Evolutionary conservation across 2,113 vertebrate species (phyloP).

Genomic region (Pionites leucogaster): DNA sequence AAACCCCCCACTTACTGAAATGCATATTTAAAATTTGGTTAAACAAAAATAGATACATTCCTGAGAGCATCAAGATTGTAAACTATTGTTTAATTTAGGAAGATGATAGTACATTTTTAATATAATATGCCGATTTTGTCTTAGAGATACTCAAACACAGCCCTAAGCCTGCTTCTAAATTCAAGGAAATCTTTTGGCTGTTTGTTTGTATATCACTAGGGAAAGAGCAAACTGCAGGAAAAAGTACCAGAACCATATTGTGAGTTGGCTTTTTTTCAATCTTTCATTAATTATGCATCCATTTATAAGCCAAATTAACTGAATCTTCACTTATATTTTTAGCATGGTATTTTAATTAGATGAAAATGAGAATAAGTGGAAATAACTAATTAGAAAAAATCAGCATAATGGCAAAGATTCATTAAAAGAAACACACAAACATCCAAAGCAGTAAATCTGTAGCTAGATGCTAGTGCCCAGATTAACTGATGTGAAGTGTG

Average conservation of each 20-base stretch:
- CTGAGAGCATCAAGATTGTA: not conserved
- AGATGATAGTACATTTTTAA: not conserved
- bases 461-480: not conserved
- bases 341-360: constrained; percentile 21
- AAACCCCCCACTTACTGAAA: not conserved
- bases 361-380: constrained; percentile 31
- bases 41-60: not conserved
- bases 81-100: not conserved
- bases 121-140: not conserved
- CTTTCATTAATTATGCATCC: constrained; percentile 19
- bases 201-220: not conserved
- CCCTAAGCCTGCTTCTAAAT: not conserved
- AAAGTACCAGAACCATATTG: not conserved
- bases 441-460: not conserved
- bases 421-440: not conserved
- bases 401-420: not conserved
- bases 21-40: not conserved
- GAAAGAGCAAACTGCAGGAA: not conserved
- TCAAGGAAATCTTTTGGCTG: not conserved
- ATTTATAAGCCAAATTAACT: constrained; percentile 10
- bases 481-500: not conserved
- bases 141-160: not conserved
- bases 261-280: not conserved
- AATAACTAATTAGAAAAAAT: constrained; percentile 31
- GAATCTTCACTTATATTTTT: constrained; percentile 33